Conservation (phyloP, 2,888 invertebrate genomes). For the Microplitis deprimator region DNA sequence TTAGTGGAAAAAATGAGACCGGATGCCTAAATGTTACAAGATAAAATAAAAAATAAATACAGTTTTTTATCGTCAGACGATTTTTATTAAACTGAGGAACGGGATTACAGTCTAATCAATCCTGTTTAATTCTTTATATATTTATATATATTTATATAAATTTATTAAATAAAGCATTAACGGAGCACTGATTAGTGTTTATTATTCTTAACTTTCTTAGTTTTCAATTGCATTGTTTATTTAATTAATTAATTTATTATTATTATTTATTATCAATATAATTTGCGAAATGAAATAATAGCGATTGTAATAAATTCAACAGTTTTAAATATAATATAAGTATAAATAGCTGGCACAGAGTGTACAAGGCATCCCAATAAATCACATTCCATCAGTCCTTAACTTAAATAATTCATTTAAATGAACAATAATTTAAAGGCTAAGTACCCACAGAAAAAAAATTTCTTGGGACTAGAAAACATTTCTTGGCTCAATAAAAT, state of each 20-base stretch:
- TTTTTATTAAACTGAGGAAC: slow-evolving; percentile 61
- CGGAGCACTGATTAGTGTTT: slow-evolving; percentile 9
- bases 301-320: slow-evolving; percentile 17
- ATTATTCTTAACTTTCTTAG: slow-evolving; percentile 12
- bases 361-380: slow-evolving; percentile 65
- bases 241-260: slow-evolving; percentile 2
- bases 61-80: slow-evolving; percentile 52
- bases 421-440: slow-evolving; percentile 10
- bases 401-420: slow-evolving; percentile 23
- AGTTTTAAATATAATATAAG: slow-evolving; percentile 56
- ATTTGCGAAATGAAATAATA: neutral
- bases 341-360: slow-evolving; percentile 67
- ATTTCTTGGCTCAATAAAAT: no score
- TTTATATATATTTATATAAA: slow-evolving; percentile 25
- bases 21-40: neutral
- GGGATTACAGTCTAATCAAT: slow-evolving; percentile 54
- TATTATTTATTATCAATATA: neutral
- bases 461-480: no score
- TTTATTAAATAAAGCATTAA: neutral
- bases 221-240: neutral
- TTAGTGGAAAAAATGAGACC: neutral
- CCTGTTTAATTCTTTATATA: slow-evolving; percentile 10
- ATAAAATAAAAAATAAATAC: slow-evolving; percentile 31
- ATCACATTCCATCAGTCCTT: slow-evolving; percentile 56
- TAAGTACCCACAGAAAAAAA: no score